Conservation (phyloP, 2,888 invertebrate genomes). For the Hanleya hanleyi region DNA sequence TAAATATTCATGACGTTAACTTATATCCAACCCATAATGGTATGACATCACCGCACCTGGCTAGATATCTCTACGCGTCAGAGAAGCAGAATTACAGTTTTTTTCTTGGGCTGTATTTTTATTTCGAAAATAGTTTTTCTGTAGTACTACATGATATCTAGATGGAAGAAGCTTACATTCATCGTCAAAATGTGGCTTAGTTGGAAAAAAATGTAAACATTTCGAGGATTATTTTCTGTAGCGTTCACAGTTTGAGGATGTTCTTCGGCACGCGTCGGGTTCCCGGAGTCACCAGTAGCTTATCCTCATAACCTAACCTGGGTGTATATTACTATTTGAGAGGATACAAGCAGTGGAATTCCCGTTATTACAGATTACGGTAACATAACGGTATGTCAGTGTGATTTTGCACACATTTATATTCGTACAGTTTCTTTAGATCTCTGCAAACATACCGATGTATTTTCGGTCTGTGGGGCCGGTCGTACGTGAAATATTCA, state of each 20-base stretch:
- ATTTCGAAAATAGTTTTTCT: no score
- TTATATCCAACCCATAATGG: constrained; percentile 36
- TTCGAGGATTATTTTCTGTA: not conserved
- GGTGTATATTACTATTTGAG: not conserved
- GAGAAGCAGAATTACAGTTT: no score
- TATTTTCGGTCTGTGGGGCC: not conserved
- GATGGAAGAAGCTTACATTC: no score
- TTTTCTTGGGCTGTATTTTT: no score
- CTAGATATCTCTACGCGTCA: not conserved
- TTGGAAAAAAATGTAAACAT: no score
- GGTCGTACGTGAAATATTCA: constrained; percentile 1
- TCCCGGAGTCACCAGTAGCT: constrained; percentile 57
- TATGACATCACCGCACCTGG: constrained; percentile 35
- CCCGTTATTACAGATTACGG: not conserved
- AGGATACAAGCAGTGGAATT: not conserved
- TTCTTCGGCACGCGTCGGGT: constrained; percentile 59
- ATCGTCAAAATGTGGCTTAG: no score
- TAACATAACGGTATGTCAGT: not conserved
- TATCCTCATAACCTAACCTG: constrained; percentile 1
- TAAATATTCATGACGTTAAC: not conserved
- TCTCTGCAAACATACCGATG: not conserved
- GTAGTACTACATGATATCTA: no score
- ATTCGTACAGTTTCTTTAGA: not conserved
- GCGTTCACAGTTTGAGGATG: constrained; percentile 9
- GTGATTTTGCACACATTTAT: not conserved